Conservation (phyloP, 2,888 invertebrate species). For the Acanthoscelides obtectus region DNA sequence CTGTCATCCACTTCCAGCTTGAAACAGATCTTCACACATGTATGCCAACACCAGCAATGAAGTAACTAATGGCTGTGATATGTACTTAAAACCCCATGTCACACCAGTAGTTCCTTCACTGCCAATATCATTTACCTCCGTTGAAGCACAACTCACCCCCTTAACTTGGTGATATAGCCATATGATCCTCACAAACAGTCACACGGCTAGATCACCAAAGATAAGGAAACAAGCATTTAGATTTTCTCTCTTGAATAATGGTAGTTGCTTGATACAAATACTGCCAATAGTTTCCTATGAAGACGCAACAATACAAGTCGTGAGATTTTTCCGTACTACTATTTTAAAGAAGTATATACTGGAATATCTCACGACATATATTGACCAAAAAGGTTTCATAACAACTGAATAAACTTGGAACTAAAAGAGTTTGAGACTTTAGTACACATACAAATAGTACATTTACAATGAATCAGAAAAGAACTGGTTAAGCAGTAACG, state of each 20-base stretch:
- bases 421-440: too few relatives aligned
- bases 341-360: conserved; percentile 27
- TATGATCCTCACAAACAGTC: conserved; percentile 33
- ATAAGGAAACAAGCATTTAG: conserved; percentile 20
- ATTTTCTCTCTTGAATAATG: neutral
- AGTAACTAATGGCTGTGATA: conserved; percentile 49
- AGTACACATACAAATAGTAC: too few relatives aligned
- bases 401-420: too few relatives aligned
- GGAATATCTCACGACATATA: conserved; percentile 34
- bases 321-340: conserved; percentile 44
- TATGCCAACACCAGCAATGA: conserved; percentile 20
- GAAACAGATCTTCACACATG: neutral
- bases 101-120: conserved; percentile 44
- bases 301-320: conserved; percentile 23
- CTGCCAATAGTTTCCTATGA: neutral
- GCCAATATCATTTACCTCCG: conserved; percentile 19
- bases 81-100: conserved; percentile 37
- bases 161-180: conserved; percentile 38
- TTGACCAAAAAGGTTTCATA: too few relatives aligned
- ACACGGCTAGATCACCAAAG: conserved; percentile 50
- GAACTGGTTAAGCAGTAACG: too few relatives aligned
- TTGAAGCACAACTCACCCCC: conserved; percentile 9
- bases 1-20: too few relatives aligned
- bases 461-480: too few relatives aligned
- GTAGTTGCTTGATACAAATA: neutral